phyloP scores from a whole-genome alignment of 2,888 invertebrate species.

The Onchidella celtica region DNA sequence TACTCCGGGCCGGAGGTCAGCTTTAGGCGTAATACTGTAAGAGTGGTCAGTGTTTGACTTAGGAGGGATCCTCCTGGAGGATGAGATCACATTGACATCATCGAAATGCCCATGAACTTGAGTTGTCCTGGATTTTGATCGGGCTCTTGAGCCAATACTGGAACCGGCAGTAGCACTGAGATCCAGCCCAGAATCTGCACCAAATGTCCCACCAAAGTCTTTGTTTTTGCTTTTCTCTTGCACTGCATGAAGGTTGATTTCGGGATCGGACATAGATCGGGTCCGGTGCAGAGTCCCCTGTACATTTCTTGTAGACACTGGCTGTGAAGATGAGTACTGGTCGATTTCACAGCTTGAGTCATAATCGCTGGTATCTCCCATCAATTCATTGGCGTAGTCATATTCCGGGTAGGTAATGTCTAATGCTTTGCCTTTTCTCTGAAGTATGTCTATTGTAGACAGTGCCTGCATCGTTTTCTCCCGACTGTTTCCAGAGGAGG shows the following conservation, averaged over 20 bases:
- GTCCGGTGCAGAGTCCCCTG: slow-evolving; percentile 48
- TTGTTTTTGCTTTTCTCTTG: background rate
- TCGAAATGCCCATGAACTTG: background rate
- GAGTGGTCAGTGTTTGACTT: background rate
- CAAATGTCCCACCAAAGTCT: slow-evolving; percentile 53
- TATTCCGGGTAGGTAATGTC: slow-evolving; percentile 71
- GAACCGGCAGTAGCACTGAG: slow-evolving; percentile 55
- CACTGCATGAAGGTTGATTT: slow-evolving; percentile 52
- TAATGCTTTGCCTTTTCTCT: slow-evolving; percentile 66
- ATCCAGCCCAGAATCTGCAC: slow-evolving; percentile 69
- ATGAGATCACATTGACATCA: too few relatives aligned
- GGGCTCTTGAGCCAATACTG: background rate
- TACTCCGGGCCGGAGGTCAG: too few relatives aligned
- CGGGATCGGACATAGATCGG: slow-evolving; percentile 63
- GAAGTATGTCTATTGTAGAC: slow-evolving; percentile 27
- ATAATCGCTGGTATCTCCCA: slow-evolving; percentile 76
- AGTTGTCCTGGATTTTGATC: background rate
- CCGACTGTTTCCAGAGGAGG: slow-evolving; percentile 50
- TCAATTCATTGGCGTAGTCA: slow-evolving; percentile 58
- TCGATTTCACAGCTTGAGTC: slow-evolving; percentile 72
- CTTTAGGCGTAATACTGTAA: background rate
- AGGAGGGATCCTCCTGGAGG: background rate
- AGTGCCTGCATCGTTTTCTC: slow-evolving; percentile 45
- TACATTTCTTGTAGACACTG: slow-evolving; percentile 62
- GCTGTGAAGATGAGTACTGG: slow-evolving; percentile 70